Evolutionary conservation across 2,113 vertebrate genomes (phyloP).

Genomic region (Glaucidium brasilianum): DNA sequence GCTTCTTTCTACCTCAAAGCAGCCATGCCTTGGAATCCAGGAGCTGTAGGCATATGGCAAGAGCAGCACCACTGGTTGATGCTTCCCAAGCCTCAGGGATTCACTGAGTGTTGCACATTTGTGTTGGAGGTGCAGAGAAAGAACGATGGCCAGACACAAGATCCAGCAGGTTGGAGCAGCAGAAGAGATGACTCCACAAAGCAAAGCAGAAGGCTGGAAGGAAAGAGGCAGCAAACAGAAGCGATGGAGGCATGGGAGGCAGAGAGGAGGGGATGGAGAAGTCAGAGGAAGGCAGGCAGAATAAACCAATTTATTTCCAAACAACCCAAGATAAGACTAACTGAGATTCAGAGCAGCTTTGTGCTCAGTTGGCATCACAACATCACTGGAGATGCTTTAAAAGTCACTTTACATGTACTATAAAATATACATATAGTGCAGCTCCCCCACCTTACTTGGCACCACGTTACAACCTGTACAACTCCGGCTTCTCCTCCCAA

Average conservation of each 20-base stretch:
- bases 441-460: not conserved
- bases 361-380: not conserved
- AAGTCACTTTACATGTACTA: slow-evolving; percentile 51
- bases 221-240: not conserved
- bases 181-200: not conserved
- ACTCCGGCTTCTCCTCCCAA: not conserved
- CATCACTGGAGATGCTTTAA: slow-evolving; percentile 20
- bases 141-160: not conserved
- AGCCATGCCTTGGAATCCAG: not conserved
- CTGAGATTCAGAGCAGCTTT: not conserved
- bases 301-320: not conserved
- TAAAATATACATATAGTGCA: slow-evolving; percentile 54
- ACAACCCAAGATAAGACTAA: not conserved
- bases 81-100: not conserved
- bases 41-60: not conserved
- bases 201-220: not conserved
- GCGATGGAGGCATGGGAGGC: not conserved
- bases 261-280: not conserved
- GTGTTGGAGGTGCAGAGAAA: not conserved
- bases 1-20: not conserved
- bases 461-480: not conserved
- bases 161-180: not conserved
- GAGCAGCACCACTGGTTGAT: not conserved
- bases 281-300: not conserved
- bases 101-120: accelerated